Evolutionary conservation across 2,888 invertebrate genomes (phyloP), one percentile per base, ranked within the genome.

Genomic region (Gandaritis pyraliata): DNA sequence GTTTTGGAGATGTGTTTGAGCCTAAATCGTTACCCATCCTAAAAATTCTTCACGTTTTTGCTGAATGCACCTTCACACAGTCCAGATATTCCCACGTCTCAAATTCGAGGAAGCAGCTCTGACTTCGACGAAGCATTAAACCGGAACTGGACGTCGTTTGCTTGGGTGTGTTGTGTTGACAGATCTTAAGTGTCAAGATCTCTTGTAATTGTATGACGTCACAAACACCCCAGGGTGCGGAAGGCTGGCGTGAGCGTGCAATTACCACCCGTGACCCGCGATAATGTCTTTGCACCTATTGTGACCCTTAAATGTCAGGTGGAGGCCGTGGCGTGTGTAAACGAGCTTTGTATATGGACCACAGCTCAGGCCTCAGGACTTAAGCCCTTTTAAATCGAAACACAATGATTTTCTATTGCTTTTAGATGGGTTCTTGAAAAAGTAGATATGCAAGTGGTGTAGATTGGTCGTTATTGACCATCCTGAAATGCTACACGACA

Each of bases 281-380:
- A 15, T 48, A 57, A 57, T 50, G 36, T 39, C 58, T 64, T 48
- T 23, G 45, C 58, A 49, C 62, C 49, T 58, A 41, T 48, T 48
- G 8, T 53, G 54, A 59, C 59, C 52, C 59, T 33, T 45, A 55
- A 54, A 60, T 60, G 80, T 78, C 79, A 79, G 65, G 57, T 58
- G 46, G 72, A 80, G 78, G 76, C 73, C 73, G 71, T 58, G 48
- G 60, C 63, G 70, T 74, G 81, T 78, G 78, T 80, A 77, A 80
- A 83, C 77, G 78, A 77, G 75, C 65, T 72, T 66, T 72, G 50
- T 75, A 72, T 74, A 68, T 74, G 69, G 69, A 71, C 62, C 70
- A 70, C 71, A 64, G 69, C 70, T 74, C 66, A 38, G 55, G 33
- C 8, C 8, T 71, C 76, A 72, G 83, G 83, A 87, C 82, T 74